Percentiles rank a stretch among this genome's conserved stretches.
phyloP scores from a whole-genome alignment of 2,797 vertebrate species.

The Micromesistius poutassou region DNA sequence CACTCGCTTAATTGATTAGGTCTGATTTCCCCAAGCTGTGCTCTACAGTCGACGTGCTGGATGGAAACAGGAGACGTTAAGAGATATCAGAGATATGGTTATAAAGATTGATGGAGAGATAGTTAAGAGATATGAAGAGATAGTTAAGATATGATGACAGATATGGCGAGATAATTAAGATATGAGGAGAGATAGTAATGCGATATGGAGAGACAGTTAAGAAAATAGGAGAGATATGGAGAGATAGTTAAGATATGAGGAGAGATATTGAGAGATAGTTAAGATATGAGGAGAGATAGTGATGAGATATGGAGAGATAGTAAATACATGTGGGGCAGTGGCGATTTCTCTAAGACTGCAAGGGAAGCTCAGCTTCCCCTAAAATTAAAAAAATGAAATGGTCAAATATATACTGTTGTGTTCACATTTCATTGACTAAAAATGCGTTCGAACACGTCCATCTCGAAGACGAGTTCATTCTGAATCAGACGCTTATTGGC shows the following conservation, averaged over 20 bases:
- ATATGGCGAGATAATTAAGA: background rate
- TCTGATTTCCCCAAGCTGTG: constrained; percentile 33
- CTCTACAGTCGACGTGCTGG: constrained; percentile 11
- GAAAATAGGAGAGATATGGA: background rate
- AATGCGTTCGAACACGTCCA: too few species aligned
- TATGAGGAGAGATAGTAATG: background rate
- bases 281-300: background rate
- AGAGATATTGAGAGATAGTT: too few species aligned
- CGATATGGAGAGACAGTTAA: too few species aligned
- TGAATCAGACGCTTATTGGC: too few species aligned
- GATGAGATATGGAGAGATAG: background rate
- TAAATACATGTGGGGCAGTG: too few species aligned
- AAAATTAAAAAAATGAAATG: too few species aligned
- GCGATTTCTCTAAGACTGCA: too few species aligned
- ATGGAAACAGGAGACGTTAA: constrained; percentile 11
- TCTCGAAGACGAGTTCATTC: too few species aligned
- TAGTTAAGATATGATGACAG: background rate
- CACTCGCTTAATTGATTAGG: constrained; percentile 39
- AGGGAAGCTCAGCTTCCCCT: too few species aligned
- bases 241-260: too few species aligned
- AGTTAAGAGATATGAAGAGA: constrained; percentile 6
- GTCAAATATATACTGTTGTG: too few species aligned
- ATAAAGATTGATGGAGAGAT: background rate
- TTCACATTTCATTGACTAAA: too few species aligned
- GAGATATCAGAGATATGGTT: background rate